These are phyloP conservation scores for Choristoneura fumiferana DNA, from an alignment of 1,140 invertebrate species.

Conservation along the genomic window DNA sequence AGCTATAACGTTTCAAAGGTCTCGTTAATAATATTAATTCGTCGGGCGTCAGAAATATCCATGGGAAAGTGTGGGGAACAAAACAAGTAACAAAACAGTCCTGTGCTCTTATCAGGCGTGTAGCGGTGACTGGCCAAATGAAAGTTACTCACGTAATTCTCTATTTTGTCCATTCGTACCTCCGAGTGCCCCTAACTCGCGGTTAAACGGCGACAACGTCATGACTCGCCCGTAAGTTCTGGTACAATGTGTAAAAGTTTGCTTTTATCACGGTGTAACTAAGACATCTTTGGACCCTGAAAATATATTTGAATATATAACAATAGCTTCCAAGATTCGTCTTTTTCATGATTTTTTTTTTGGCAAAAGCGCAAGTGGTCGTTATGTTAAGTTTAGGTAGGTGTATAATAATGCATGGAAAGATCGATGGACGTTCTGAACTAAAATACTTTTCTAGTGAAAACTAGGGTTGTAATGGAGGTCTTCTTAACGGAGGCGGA, in stretches of 20 bases:
- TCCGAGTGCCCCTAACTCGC: slow-evolving; percentile 21
- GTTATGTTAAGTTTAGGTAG: no score
- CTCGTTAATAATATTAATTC: not conserved
- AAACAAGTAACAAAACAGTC: not conserved
- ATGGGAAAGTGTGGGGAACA: not conserved
- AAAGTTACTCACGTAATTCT: slow-evolving; percentile 30
- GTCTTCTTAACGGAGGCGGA: no score
- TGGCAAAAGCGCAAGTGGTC: no score
- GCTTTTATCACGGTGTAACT: not conserved
- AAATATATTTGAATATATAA: no score
- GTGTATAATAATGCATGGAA: no score
- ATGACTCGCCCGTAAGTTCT: slow-evolving; percentile 7
- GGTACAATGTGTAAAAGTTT: not conserved
- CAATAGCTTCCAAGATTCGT: no score
- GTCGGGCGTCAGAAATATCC: not conserved
- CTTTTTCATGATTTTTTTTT: no score
- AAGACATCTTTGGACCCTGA: not conserved
- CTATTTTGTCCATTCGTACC: slow-evolving; percentile 17
- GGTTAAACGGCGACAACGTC: slow-evolving; percentile 7
- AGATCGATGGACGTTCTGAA: no score
- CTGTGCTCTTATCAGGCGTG: slow-evolving; percentile 1
- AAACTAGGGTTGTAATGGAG: no score
- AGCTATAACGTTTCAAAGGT: no score
- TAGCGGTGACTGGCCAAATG: slow-evolving; percentile 20
- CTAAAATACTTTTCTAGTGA: no score